Evolutionary conservation across 2,888 invertebrate species (phyloP).

Genomic region (Gasteruption jaculator): DNA sequence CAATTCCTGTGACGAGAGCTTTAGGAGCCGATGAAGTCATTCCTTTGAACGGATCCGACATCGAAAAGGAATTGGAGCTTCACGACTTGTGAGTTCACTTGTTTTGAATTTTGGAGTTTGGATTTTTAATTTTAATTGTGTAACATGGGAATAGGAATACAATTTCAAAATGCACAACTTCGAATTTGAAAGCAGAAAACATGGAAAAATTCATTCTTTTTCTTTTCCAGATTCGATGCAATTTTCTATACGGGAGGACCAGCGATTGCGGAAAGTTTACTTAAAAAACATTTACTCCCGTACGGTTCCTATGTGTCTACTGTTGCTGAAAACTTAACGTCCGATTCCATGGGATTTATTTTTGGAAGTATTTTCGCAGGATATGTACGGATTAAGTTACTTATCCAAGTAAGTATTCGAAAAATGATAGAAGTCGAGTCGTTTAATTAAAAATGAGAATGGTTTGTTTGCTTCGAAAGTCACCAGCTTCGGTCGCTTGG

Average conservation of each 20-base stretch:
- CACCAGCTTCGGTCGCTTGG: slow-evolving; percentile 56
- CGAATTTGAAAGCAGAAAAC: neutral
- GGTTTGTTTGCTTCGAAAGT: slow-evolving; percentile 54
- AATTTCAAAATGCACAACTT: slow-evolving; percentile 5
- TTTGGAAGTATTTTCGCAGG: slow-evolving; percentile 52
- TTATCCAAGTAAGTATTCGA: slow-evolving; percentile 48
- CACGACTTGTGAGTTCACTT: slow-evolving; percentile 37
- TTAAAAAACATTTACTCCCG: slow-evolving; percentile 44
- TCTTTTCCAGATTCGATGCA: slow-evolving; percentile 54
- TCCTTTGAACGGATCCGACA: slow-evolving; percentile 38
- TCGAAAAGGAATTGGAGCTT: slow-evolving; percentile 40
- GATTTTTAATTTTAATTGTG: neutral
- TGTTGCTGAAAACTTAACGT: slow-evolving; percentile 51
- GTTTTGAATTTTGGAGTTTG: slow-evolving; percentile 4
- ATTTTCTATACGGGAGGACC: slow-evolving; percentile 55
- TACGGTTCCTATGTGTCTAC: slow-evolving; percentile 54
- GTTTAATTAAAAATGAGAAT: neutral
- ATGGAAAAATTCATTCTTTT: too few relatives aligned
- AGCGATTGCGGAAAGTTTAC: slow-evolving; percentile 40
- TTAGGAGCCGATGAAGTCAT: slow-evolving; percentile 58
- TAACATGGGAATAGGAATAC: neutral
- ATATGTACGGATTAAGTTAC: slow-evolving; percentile 49
- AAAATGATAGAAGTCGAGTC: slow-evolving; percentile 2
- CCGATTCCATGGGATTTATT: slow-evolving; percentile 56
- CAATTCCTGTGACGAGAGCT: slow-evolving; percentile 57